phyloP scores from a whole-genome alignment of 2,797 vertebrate species.

The Amblyraja radiata region DNA sequence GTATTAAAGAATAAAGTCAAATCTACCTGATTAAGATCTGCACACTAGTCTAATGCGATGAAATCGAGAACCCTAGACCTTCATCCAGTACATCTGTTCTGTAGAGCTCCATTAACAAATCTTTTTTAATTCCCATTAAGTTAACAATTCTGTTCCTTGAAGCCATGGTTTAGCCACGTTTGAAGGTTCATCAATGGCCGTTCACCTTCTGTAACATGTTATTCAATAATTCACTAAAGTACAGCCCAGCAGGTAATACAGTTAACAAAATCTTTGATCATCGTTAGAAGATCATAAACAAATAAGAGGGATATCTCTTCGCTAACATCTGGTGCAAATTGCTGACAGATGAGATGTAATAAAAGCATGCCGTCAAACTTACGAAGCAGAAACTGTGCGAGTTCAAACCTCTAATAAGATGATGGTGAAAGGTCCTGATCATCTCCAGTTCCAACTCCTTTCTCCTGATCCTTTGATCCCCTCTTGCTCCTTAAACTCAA shows the following conservation, averaged over 20 bases:
- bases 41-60: not conserved
- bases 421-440: too few species aligned
- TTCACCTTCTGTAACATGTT: not conserved
- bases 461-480: too few species aligned
- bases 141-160: not conserved
- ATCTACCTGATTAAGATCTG: not conserved
- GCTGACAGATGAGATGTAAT: too few species aligned
- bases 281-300: not conserved
- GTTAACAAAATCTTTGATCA: not conserved
- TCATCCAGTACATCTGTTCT: not conserved
- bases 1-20: not conserved
- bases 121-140: not conserved
- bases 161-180: not conserved
- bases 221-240: not conserved
- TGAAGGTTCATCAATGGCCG: not conserved
- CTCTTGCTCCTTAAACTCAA: too few species aligned
- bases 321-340: not conserved
- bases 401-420: too few species aligned
- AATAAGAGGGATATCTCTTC: not conserved
- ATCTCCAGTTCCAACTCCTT: too few species aligned
- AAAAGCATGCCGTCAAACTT: too few species aligned
- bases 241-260: too few species aligned
- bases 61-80: not conserved
- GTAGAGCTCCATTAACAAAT: not conserved
- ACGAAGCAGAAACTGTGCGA: too few species aligned